Evolutionary conservation across 2,113 vertebrate genomes (phyloP).

Genomic region (Glaucidium brasilianum): DNA sequence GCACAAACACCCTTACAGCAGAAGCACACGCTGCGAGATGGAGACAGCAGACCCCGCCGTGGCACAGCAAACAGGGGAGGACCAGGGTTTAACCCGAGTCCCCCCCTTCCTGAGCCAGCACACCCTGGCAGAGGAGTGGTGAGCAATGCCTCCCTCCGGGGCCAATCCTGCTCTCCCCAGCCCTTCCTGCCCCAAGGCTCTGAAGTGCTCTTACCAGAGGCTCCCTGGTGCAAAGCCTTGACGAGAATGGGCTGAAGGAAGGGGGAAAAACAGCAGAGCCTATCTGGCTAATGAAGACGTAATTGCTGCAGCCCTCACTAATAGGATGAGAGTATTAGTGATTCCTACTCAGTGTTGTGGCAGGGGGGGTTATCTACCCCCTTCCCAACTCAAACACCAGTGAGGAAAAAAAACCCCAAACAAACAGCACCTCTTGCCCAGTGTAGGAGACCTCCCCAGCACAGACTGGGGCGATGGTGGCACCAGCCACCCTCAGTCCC

Average conservation of each 20-base stretch:
- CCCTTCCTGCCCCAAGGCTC: background rate
- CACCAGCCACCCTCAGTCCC: background rate
- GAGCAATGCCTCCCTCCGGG: background rate
- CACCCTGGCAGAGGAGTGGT: background rate
- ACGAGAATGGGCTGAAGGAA: background rate
- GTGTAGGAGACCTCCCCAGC: background rate
- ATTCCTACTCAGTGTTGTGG: background rate
- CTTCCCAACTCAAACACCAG: background rate
- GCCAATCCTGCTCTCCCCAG: background rate
- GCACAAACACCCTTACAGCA: background rate
- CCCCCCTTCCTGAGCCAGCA: background rate
- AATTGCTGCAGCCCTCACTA: constrained; percentile 67
- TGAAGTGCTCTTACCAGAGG: constrained; percentile 8
- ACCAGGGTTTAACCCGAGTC: background rate
- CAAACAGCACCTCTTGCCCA: rapidly evolving
- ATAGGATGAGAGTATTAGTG: constrained; percentile 64
- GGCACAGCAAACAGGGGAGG: rapidly evolving
- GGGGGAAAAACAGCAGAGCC: constrained; percentile 9
- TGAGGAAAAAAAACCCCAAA: rapidly evolving
- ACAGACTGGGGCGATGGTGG: background rate
- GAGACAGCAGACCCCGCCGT: rapidly evolving
- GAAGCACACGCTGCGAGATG: rapidly evolving
- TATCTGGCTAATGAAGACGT: constrained; percentile 72
- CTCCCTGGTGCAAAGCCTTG: constrained; percentile 25
- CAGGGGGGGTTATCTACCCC: background rate